Base-by-base conservation (phyloP, 1,140 invertebrate species). In the Conus ventricosus region DNA sequence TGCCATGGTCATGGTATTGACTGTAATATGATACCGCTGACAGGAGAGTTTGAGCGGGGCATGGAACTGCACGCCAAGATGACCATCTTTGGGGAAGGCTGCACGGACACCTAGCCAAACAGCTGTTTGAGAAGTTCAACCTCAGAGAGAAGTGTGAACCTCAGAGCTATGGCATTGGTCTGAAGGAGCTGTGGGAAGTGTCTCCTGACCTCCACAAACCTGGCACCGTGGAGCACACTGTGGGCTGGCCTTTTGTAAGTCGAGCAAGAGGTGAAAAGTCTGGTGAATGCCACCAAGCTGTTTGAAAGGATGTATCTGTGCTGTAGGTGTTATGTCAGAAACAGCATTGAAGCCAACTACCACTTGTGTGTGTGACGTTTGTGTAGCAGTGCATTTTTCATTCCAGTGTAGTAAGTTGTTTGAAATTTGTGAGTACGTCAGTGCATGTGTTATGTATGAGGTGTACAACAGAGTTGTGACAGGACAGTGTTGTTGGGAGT, bases 171-270 rank as follows among this genome's bases (percentile, higher is more conserved):
- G 99, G 98, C n/a, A 98, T 99, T 93, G 99, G 99, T n/a, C 95
- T 99, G 0, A 99, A 99, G 95, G 99, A 99, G 96, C 93, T 99
- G 25, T 99, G 99, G 99, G 99, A 99, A 96, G 97, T 99, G 60
- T 96, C 97, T 89, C 97, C 98, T 11, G 96, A 97, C 85, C 97
- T 98, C 90, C 99, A 99, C 94, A 96, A 96, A 88, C 98, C 99
- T 60, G 99, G 99, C 23, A 95, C 97, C 90, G 97, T 99, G 7
- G 98, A 99, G 94, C 99, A 99, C 94, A 98, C 99, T 5, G 96
- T 99, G 91, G 99, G 99, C 63, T 99, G 99, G 99, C 99, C 99
- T 1, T 95, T 99, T 91, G 96, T 97, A 93, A 93, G 94, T 93
- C 27, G 60, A 71, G 7, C 1, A 3, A 39, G 39, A 39, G 39